Conservation (phyloP, 2,888 invertebrate genomes). For the Petrolisthes manimaculis region DNA sequence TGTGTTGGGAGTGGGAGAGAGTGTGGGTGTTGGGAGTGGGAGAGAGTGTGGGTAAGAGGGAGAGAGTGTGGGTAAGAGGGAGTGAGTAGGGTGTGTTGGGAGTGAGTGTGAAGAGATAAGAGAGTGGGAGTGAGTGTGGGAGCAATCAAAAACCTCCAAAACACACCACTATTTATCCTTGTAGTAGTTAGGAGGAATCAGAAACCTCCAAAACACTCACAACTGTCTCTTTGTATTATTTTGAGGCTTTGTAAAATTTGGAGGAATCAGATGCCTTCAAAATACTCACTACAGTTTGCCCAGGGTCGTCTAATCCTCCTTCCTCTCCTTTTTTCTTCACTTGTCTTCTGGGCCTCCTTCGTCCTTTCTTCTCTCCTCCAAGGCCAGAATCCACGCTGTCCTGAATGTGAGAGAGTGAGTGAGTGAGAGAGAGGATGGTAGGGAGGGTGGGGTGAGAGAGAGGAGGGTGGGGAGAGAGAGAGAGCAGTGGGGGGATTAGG, state of each 20-base stretch:
- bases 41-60: background rate
- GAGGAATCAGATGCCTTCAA: too few relatives aligned
- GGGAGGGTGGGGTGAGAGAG: background rate
- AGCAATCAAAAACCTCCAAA: too few relatives aligned
- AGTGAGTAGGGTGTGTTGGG: too few relatives aligned
- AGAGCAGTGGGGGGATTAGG: background rate
- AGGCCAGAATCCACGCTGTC: slow-evolving; percentile 41
- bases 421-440: background rate
- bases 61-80: too few relatives aligned
- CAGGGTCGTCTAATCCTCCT: slow-evolving; percentile 57
- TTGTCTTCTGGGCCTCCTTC: slow-evolving; percentile 21
- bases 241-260: too few relatives aligned
- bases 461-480: background rate
- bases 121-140: too few relatives aligned
- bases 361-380: slow-evolving; percentile 38
- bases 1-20: background rate
- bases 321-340: slow-evolving; percentile 52
- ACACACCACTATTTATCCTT: background rate
- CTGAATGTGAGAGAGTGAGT: background rate
- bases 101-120: background rate
- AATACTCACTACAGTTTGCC: slow-evolving; percentile 51
- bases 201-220: background rate
- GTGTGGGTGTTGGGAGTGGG: background rate
- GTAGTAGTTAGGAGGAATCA: background rate
- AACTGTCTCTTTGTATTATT: too few relatives aligned